These are phyloP conservation scores for Nyctibius grandis DNA, from an alignment of 2,797 vertebrate species.

Conservation along the genomic window DNA sequence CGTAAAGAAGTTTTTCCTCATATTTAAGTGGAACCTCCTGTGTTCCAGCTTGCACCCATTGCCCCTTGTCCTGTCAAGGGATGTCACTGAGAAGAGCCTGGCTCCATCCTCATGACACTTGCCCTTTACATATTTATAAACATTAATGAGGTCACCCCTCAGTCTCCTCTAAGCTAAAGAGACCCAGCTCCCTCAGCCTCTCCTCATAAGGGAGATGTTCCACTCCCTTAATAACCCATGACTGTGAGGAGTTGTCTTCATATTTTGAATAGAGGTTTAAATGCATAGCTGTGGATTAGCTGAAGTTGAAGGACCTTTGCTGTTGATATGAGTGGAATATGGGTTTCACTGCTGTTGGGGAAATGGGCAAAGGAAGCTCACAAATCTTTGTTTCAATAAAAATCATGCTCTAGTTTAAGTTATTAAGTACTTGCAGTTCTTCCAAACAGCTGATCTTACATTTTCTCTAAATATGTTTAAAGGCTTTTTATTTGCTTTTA, in stretches of 20 bases:
- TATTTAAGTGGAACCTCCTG: too few species aligned
- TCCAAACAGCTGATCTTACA: accelerated
- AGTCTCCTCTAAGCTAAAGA: too few species aligned
- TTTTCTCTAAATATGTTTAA: not conserved
- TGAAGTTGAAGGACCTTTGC: not conserved
- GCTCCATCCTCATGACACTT: too few species aligned
- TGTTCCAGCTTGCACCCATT: too few species aligned
- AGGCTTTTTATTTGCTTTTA: not conserved
- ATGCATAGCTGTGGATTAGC: not conserved
- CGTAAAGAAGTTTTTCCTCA: too few species aligned
- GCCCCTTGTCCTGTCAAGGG: too few species aligned
- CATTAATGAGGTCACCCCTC: too few species aligned
- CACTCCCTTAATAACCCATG: too few species aligned
- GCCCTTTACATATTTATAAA: too few species aligned
- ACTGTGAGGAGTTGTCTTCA: not conserved
- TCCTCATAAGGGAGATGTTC: too few species aligned
- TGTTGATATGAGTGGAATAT: not conserved
- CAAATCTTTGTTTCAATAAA: accelerated
- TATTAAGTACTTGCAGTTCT: not conserved
- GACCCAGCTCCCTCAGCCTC: too few species aligned
- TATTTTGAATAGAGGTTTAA: not conserved
- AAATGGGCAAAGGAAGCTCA: not conserved
- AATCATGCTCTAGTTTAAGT: accelerated
- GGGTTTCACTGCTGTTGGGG: not conserved
- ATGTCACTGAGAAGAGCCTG: too few species aligned